Percentiles rank a stretch among this genome's conserved stretches.
Evolutionary conservation across 2,113 vertebrate genomes (phyloP).

Genomic region (Sinosuthora webbiana): DNA sequence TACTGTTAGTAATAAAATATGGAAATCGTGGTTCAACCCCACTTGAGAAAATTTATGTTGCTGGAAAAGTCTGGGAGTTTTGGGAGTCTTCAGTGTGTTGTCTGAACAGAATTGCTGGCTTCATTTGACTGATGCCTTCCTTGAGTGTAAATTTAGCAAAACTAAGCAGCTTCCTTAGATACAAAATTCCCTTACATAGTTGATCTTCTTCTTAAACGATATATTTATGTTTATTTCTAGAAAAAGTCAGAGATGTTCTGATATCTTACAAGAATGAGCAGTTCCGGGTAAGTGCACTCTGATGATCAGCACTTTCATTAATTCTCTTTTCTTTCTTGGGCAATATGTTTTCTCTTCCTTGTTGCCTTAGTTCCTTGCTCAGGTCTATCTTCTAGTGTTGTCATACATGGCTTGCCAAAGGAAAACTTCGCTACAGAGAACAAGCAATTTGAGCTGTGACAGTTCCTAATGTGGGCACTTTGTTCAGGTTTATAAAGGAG

Average conservation of each 20-base stretch:
- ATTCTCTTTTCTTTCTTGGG: not conserved
- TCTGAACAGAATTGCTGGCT: not conserved
- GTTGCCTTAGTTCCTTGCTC: not conserved
- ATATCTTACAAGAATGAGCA: slow-evolving; percentile 87
- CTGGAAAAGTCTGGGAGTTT: not conserved
- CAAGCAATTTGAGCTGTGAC: not conserved
- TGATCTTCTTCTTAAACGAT: not conserved
- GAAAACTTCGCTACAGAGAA: not conserved
- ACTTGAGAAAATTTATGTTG: not conserved
- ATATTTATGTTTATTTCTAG: slow-evolving; percentile 62
- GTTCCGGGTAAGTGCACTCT: slow-evolving; percentile 75
- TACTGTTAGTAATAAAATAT: not conserved
- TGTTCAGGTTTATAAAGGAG: not conserved
- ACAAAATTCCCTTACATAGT: not conserved
- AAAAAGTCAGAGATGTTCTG: slow-evolving; percentile 82
- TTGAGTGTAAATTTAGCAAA: not conserved
- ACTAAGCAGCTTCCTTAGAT: not conserved
- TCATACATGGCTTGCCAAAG: not conserved
- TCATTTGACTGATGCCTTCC: not conserved
- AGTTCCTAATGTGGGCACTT: not conserved
- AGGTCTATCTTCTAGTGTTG: not conserved
- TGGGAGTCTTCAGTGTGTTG: not conserved
- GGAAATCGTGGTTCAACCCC: not conserved
- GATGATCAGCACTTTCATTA: accelerated
- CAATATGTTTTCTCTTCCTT: not conserved